Percentiles rank a stretch among this genome's conserved stretches.
These are phyloP conservation scores for Drepanosiphum platanoidis DNA, from an alignment of 2,888 invertebrate genomes.

Conservation along the genomic window DNA sequence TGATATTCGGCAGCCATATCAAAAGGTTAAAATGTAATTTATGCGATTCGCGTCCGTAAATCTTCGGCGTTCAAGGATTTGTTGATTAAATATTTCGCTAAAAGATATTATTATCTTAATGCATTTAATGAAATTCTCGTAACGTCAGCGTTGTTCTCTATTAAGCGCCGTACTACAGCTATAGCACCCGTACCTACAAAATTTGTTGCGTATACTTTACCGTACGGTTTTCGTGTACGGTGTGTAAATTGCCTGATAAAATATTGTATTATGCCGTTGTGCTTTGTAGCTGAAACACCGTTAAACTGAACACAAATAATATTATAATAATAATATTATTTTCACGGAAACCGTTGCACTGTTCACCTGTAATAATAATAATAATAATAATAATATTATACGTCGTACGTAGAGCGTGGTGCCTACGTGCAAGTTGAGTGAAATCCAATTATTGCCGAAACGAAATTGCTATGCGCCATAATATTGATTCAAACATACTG, in stretches of 20 bases:
- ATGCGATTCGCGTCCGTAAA: slow-evolving; percentile 17
- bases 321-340: background rate
- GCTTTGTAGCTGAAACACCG: background rate
- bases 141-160: background rate
- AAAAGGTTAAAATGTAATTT: background rate
- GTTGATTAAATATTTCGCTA: background rate
- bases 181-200: no score
- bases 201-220: no score
- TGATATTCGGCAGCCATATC: background rate
- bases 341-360: background rate
- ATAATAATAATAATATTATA: background rate
- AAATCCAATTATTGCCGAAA: background rate
- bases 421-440: background rate
- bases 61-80: background rate
- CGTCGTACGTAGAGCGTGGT: background rate
- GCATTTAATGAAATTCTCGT: background rate
- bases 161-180: no score
- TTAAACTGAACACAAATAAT: no score
- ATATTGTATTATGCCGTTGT: background rate
- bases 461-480: background rate
- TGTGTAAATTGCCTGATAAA: background rate
- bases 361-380: no score
- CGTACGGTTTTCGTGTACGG: background rate
- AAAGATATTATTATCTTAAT: background rate
- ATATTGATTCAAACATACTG: background rate